Evolutionary conservation across 2,797 vertebrate genomes (phyloP), one percentile per base, ranked within the genome.

Genomic region (Anableps anableps): DNA sequence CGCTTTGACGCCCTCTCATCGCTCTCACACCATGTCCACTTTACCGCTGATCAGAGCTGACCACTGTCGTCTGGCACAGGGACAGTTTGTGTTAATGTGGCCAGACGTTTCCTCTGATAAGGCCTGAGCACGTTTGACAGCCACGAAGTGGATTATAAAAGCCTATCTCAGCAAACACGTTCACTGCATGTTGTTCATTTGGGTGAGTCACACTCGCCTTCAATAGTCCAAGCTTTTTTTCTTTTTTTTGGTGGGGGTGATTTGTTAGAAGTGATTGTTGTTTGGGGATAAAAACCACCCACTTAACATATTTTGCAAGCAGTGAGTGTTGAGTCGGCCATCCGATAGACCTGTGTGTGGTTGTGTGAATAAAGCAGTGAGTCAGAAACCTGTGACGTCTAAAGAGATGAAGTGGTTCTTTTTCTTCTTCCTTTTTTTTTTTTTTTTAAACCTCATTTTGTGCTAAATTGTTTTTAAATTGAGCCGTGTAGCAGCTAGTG

Each of bases 41-140:
- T 87, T 77, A 77, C 29, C 76, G 85, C 83, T 86, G 87, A 92
- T 91, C 77, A 81, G 76, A 89, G 81, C 84, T 72, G 86, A 85
- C 83, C 85, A 34, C 26, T 45, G 82, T 76, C 82, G 83, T 89
- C 83, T 85, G 82, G 82, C 80, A 58, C 77, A 21, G 78, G 50
- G 88, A 88, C 84, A 75, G 34, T 83, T 71, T 64, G 77, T 82
- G 72, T 82, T 88, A 85, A 88, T 88, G 86, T 71, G 77, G 71
- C 86, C 89, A 91, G 91, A 90, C 84, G 80, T 92, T 93, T 93
- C 91, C 89, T 93, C 81, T 86, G 91, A 94, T 92, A 84, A 91
- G 86, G 79, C 79, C 79, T 84, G 86, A 90, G 66, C 48, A 48
- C 66, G 31, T 87, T 80, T 88, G 93, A 93, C 91, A 89, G 79